Base-by-base conservation (phyloP, 2,888 invertebrate species). In the Trichogramma dendrolimi region DNA sequence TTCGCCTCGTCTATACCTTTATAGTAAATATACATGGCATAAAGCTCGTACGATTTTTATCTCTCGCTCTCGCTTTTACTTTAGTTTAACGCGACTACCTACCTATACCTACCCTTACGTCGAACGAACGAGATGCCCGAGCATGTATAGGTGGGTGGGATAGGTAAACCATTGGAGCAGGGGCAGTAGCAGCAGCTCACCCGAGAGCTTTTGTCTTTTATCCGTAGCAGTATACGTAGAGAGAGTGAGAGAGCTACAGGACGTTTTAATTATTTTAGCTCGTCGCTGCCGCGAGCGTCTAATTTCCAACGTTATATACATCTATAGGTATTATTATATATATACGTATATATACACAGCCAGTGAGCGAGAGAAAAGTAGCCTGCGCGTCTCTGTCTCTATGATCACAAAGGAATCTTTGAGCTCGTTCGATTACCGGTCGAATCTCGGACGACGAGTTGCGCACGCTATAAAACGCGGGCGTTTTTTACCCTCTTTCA, bases 231-330 rank as follows among this genome's bases (percentile, higher is more conserved):
- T 27, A 27, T 27, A 27, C 27, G 27, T 27, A 27, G 27, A 27
- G 27, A 27, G 27, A 27, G 27, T 27, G 27, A 27, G 27, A 27
- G 27, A 27, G 27, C 27, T 27, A 70, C 67, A 68, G 72, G 73
- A 73, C 73, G 71, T 76, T 78, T 78, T 78, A 78, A 78, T 78
- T 78, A 78, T 77, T 78, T 78, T 76, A 77, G 73, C 73, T 73
- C 73, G 68, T 27, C 27, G 27, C 27, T 27, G 71, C 73, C 74
- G 74, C 72, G 72, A 75, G 74, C 75, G 73, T 76, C 73, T 75
- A 76, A 77, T 77, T 78, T 77, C 72, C 72, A 68, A 63, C 68
- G 67, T 68, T 55, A 54, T 57, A 60, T 42, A 47, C 6, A 27
- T 27, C 27, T 27, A 27, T 27, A 27, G 1, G 27, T 27, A 27